Percentiles rank a stretch among this genome's conserved stretches.
Evolutionary conservation across 2,113 vertebrate genomes (phyloP).

Genomic region (Nesoenas mayeri): DNA sequence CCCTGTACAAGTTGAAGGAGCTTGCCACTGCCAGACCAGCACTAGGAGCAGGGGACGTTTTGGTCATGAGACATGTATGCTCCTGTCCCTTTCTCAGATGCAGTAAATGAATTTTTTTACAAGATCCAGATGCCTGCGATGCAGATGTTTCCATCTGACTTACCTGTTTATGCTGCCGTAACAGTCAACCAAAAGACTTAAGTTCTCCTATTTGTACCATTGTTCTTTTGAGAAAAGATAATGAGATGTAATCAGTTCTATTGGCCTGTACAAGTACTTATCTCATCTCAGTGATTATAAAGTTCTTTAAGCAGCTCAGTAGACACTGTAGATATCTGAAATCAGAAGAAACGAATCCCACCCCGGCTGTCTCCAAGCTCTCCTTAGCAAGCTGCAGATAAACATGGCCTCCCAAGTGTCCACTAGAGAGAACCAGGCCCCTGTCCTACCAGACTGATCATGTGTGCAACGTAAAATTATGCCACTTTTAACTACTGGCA

Average conservation of each 20-base stretch:
- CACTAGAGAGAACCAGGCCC: neutral
- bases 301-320: neutral
- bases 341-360: neutral
- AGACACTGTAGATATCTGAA: neutral
- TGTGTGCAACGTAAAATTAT: neutral
- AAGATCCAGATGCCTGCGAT: neutral
- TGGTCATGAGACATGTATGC: neutral
- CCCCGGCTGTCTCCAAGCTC: neutral
- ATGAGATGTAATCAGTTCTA: neutral
- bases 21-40: neutral
- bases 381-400: neutral
- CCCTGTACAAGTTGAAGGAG: neutral
- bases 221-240: neutral
- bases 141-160: neutral
- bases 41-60: neutral
- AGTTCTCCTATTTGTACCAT: neutral
- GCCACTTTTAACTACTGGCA: neutral
- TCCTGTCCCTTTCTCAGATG: neutral
- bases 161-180: neutral
- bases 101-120: neutral
- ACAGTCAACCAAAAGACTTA: neutral
- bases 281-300: neutral
- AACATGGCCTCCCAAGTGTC: neutral
- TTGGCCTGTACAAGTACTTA: neutral
- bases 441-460: neutral